A percentile compares a stretch with the other conserved stretches of the same genome.
phyloP scores from a whole-genome alignment of 2,888 invertebrate genomes.

The Polymixis flavicincta region DNA sequence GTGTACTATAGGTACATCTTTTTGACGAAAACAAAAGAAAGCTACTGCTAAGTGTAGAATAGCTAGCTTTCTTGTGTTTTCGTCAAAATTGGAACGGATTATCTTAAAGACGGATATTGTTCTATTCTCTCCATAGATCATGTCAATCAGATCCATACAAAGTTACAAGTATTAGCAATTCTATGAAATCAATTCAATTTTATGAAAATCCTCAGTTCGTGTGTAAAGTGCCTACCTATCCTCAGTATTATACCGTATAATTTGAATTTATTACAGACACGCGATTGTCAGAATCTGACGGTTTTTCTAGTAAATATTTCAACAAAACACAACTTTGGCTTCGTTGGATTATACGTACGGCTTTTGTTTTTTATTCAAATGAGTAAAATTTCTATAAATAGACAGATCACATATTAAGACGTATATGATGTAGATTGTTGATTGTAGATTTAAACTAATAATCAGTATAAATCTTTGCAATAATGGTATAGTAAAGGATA shows the following conservation, averaged over 20 bases:
- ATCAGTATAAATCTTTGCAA: too few species aligned
- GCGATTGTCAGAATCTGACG: conserved; percentile 33
- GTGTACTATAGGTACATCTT: too few species aligned
- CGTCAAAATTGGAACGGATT: too few species aligned
- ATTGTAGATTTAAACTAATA: too few species aligned
- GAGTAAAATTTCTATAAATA: neutral
- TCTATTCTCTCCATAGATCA: neutral
- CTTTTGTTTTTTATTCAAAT: neutral
- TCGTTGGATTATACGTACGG: neutral
- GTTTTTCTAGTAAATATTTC: conserved; percentile 37
- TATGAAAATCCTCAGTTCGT: conserved; percentile 2
- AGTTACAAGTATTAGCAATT: neutral
- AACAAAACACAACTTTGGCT: conserved; percentile 11
- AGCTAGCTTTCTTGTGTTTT: too few species aligned
- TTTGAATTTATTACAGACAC: conserved; percentile 43
- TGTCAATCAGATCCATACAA: neutral
- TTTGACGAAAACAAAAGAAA: too few species aligned
- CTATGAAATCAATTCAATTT: conserved; percentile 10
- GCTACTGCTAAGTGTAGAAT: too few species aligned
- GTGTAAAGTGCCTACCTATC: conserved; percentile 5
- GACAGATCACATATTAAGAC: too few species aligned
- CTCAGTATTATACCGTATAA: conserved; percentile 30
- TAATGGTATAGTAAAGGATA: conserved; percentile 2
- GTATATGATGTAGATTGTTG: too few species aligned
- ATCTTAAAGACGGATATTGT: too few species aligned